Evolutionary conservation across 2,113 vertebrate species (phyloP).

Genomic region (Tetrao urogallus): DNA sequence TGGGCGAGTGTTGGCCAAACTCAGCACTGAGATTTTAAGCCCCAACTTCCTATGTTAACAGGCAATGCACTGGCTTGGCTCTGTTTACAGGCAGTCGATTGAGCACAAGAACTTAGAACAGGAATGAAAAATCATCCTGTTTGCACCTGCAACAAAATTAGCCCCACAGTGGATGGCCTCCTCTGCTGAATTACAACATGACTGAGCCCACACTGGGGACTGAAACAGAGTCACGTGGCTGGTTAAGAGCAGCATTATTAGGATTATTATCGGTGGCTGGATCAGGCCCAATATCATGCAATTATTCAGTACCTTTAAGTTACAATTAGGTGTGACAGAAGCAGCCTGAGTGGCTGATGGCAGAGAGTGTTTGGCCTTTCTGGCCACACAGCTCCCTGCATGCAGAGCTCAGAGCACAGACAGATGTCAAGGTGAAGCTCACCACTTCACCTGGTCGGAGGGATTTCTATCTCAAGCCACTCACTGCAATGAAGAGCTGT

Average conservation of each 20-base stretch:
- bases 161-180: background rate
- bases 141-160: slow-evolving; percentile 47
- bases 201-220: background rate
- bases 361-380: slow-evolving; percentile 25
- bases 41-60: background rate
- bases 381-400: background rate
- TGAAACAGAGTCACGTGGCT: slow-evolving; percentile 19
- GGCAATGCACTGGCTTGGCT: background rate
- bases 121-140: slow-evolving; percentile 32
- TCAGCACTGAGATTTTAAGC: background rate
- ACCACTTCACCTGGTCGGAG: slow-evolving; percentile 19
- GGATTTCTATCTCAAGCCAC: slow-evolving; percentile 22
- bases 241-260: slow-evolving; percentile 37
- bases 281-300: slow-evolving; percentile 19
- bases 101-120: slow-evolving; percentile 40
- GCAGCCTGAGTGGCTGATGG: slow-evolving; percentile 5
- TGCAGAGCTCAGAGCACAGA: slow-evolving; percentile 17
- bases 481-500: slow-evolving; percentile 25
- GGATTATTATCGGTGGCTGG: slow-evolving; percentile 17
- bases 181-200: slow-evolving; percentile 10
- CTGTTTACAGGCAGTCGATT: slow-evolving; percentile 59
- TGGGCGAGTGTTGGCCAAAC: background rate
- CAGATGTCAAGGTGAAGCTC: slow-evolving; percentile 19
- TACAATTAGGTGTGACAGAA: slow-evolving; percentile 37
- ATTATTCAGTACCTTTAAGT: slow-evolving; percentile 50